Evolutionary conservation across 2,797 vertebrate species (phyloP).

Genomic region (Vireo griseus): DNA sequence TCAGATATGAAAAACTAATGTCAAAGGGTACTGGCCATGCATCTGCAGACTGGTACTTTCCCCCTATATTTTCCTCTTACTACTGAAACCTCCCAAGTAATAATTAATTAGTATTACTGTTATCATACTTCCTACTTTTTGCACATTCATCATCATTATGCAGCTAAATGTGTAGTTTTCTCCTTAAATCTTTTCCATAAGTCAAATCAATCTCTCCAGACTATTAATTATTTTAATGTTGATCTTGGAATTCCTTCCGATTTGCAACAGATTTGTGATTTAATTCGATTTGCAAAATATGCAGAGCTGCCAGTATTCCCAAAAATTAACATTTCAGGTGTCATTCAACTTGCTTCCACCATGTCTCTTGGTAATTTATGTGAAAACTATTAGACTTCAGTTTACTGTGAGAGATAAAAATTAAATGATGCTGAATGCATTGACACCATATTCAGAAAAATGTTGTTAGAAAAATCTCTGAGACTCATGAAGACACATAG

Average conservation of each 20-base stretch:
- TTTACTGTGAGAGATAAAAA: background rate
- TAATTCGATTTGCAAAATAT: slow-evolving; percentile 37
- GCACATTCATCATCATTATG: background rate
- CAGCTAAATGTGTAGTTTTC: background rate
- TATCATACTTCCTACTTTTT: background rate
- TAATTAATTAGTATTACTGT: background rate
- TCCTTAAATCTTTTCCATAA: background rate
- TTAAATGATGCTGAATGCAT: background rate
- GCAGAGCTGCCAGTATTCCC: background rate
- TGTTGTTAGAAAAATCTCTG: background rate
- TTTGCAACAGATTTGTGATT: slow-evolving; percentile 29
- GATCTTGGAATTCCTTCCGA: slow-evolving; percentile 19
- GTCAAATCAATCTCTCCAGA: slow-evolving; percentile 5
- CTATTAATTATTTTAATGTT: slow-evolving; percentile 30
- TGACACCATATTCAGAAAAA: background rate
- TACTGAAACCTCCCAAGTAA: background rate
- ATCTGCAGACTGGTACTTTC: background rate
- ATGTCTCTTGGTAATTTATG: background rate
- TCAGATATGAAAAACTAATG: background rate
- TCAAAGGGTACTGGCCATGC: background rate
- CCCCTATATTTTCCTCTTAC: background rate
- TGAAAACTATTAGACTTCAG: background rate
- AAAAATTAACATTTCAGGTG: slow-evolving; percentile 34
- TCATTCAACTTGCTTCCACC: background rate
- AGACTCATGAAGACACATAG: background rate